Evolutionary conservation across 1,140 invertebrate genomes (phyloP).

Genomic region (Drosophila sulfurigaster): DNA sequence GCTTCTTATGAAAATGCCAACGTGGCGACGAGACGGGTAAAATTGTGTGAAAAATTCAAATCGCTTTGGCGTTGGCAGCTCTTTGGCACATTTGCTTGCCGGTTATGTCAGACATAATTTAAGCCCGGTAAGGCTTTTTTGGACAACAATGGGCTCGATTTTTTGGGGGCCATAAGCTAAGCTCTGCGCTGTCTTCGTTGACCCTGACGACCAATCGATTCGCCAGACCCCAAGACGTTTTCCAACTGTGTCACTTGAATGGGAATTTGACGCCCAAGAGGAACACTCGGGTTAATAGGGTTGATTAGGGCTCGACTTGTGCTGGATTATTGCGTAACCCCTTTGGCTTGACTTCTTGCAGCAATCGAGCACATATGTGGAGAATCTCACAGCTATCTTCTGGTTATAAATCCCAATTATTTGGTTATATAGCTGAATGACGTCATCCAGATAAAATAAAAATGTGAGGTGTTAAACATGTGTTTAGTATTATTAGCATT

Average conservation of each 20-base stretch:
- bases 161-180: constrained; percentile 65
- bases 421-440: neutral
- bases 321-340: constrained; percentile 21
- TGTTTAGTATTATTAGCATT: no score
- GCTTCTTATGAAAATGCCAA: constrained; percentile 33
- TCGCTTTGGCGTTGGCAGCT: constrained; percentile 55
- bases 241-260: constrained; percentile 72
- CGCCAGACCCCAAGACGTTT: constrained; percentile 57
- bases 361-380: neutral
- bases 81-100: constrained; percentile 64
- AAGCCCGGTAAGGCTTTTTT: constrained; percentile 63
- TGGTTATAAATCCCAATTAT: neutral
- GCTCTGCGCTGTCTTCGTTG: constrained; percentile 67
- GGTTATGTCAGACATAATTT: constrained; percentile 78
- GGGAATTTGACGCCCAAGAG: constrained; percentile 28
- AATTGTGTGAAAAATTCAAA: constrained; percentile 81
- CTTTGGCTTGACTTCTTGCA: neutral
- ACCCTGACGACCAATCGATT: constrained; percentile 77
- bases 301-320: constrained; percentile 16
- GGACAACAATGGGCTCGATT: constrained; percentile 42
- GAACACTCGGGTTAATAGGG: constrained; percentile 33
- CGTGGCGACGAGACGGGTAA: constrained; percentile 43
- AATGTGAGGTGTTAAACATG: neutral
- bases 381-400: neutral
- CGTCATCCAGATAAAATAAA: neutral